Percentiles rank a stretch among this genome's conserved stretches.
Evolutionary conservation across 2,113 vertebrate species (phyloP).

Genomic region (Epinephelus lanceolatus): DNA sequence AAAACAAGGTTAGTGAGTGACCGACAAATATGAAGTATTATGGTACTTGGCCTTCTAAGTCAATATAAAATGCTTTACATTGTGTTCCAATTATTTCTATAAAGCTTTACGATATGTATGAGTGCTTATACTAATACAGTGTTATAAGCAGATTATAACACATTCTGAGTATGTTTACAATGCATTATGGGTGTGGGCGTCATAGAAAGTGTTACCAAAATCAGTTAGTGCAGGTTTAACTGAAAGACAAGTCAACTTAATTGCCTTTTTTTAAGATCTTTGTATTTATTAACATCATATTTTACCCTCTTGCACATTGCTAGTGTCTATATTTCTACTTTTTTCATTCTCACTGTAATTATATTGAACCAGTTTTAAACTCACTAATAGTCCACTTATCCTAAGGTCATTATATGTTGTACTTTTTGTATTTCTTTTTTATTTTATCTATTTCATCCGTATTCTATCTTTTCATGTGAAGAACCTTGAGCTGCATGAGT

Average conservation of each 20-base stretch:
- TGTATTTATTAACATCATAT: background rate
- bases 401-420: background rate
- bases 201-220: no score
- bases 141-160: no score
- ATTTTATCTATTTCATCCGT: background rate
- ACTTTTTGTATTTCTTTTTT: background rate
- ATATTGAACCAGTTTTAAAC: background rate
- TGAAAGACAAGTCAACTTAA: background rate
- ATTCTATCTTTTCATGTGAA: background rate
- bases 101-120: no score
- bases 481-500: background rate
- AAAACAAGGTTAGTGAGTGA: no score
- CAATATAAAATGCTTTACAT: no score
- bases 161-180: no score
- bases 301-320: background rate
- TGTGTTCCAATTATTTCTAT: no score
- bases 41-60: no score
- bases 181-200: no score
- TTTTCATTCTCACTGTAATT: background rate
- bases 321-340: background rate
- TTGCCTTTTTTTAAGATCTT: background rate
- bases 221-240: background rate
- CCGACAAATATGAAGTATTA: no score
- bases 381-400: background rate
- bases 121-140: no score